A percentile compares a stretch with the other conserved stretches of the same genome.
phyloP scores from a whole-genome alignment of 2,113 vertebrate species.

The Nyctereutes procyonoides region DNA sequence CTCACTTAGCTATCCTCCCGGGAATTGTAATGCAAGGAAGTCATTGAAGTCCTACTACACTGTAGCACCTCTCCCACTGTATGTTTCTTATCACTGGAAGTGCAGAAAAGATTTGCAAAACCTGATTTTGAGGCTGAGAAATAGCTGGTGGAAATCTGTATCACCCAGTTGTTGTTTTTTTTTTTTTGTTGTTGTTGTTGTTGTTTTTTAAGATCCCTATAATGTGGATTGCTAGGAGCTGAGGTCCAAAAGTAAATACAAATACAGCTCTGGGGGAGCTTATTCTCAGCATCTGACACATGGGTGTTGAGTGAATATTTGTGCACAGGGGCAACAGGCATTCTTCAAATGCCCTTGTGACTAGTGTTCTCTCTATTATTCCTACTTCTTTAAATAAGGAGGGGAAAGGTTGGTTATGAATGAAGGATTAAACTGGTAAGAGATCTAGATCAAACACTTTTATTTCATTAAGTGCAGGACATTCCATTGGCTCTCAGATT shows the following conservation, averaged over 20 bases:
- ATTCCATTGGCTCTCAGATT: slow-evolving; percentile 32
- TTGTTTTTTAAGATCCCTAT: not conserved
- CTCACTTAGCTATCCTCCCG: not conserved
- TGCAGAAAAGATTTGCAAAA: not conserved
- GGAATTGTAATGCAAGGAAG: not conserved
- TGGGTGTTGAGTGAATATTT: not conserved
- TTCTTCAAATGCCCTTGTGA: not conserved
- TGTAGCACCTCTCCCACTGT: no score
- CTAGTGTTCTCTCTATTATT: not conserved
- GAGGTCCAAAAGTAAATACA: not conserved
- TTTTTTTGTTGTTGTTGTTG: not conserved
- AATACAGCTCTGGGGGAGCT: not conserved
- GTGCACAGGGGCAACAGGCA: not conserved
- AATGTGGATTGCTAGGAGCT: not conserved
- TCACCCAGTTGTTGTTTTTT: not conserved
- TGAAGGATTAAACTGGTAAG: slow-evolving; percentile 52
- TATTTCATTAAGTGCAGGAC: slow-evolving; percentile 30
- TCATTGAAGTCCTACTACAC: not conserved
- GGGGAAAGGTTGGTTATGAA: not conserved
- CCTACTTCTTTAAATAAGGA: slow-evolving; percentile 19
- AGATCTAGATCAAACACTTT: slow-evolving; percentile 43
- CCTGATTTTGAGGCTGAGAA: not conserved
- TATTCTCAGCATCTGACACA: not conserved
- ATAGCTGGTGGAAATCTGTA: not conserved
- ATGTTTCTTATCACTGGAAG: not conserved